Conservation (phyloP, 2,797 vertebrate genomes). For the Phyllotis vaccarum region DNA sequence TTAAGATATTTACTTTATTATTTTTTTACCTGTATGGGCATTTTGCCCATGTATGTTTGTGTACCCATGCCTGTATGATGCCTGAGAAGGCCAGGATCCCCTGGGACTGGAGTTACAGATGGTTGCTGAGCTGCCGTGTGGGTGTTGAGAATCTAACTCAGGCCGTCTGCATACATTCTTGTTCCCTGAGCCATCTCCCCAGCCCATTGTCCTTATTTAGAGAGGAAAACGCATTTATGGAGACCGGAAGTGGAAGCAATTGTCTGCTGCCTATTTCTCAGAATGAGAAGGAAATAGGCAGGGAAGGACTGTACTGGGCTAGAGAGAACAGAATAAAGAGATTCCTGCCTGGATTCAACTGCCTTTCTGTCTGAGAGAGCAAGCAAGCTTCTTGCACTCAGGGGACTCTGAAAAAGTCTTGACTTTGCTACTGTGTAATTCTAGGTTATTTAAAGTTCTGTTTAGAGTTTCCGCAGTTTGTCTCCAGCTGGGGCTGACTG, state of each 20-base stretch:
- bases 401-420: neutral
- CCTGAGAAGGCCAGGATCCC: too few relatives aligned
- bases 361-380: neutral
- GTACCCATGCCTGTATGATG: neutral
- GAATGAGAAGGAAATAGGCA: neutral
- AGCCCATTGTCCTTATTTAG: neutral
- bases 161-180: neutral
- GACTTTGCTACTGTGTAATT: neutral
- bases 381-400: neutral
- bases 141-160: neutral
- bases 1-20: neutral
- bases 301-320: neutral
- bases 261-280: neutral
- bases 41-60: neutral
- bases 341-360: accelerated
- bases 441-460: slow-evolving; percentile 52
- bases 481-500: neutral
- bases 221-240: neutral
- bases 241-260: neutral
- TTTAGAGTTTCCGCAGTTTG: neutral
- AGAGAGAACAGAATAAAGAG: neutral
- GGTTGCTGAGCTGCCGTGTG: neutral
- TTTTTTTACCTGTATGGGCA: neutral
- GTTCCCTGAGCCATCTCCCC: neutral
- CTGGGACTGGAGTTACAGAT: neutral